phyloP scores from a whole-genome alignment of 2,888 invertebrate species.

The Sminthurides aquaticus region DNA sequence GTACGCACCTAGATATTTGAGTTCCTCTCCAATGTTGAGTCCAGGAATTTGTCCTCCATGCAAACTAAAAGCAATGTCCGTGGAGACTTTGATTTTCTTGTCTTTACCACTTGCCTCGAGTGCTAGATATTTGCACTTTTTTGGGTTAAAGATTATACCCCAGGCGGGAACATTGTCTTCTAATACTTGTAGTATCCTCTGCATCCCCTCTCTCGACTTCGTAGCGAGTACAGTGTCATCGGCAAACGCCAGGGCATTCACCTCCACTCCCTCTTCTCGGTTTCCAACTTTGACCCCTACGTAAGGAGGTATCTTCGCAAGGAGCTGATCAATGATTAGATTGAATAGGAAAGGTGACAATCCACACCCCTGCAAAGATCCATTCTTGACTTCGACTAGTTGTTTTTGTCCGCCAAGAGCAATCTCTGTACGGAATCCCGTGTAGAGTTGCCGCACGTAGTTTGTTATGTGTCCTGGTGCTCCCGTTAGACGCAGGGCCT shows the following conservation, averaged over 20 bases:
- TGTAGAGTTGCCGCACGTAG: not conserved
- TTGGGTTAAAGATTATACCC: not conserved
- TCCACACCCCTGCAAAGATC: not conserved
- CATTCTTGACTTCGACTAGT: not conserved
- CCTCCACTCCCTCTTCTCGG: not conserved
- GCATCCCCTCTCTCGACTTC: not conserved
- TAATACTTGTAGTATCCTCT: not conserved
- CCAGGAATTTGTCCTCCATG: not conserved
- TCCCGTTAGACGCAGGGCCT: not conserved
- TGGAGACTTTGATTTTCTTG: not conserved
- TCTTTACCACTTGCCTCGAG: not conserved
- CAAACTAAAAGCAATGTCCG: not conserved
- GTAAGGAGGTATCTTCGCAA: not conserved
- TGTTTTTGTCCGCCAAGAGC: not conserved
- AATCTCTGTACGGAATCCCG: not conserved
- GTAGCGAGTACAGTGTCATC: not conserved
- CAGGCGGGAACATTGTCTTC: not conserved
- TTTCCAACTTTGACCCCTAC: not conserved
- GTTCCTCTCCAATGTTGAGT: not conserved
- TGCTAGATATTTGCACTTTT: not conserved
- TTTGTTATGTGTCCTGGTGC: not conserved
- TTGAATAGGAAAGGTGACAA: not conserved
- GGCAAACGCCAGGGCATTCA: not conserved
- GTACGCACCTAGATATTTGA: not conserved
- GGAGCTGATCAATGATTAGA: not conserved